These are phyloP conservation scores for Lithophane semibrunnea DNA, from an alignment of 2,888 invertebrate species.

Conservation along the genomic window DNA sequence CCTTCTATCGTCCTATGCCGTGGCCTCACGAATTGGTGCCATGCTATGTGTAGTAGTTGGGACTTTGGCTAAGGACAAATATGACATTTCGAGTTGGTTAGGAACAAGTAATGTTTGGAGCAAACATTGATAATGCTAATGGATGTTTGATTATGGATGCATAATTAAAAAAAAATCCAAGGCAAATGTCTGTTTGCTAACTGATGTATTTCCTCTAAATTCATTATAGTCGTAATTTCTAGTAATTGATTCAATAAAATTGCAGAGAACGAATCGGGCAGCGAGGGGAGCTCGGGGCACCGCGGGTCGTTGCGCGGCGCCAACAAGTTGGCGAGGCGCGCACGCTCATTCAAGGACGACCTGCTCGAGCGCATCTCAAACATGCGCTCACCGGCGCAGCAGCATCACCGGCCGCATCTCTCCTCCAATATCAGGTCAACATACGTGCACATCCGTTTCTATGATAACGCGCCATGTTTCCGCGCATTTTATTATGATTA, in stretches of 20 bases:
- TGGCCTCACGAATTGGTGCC: not conserved
- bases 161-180: slow-evolving; percentile 3
- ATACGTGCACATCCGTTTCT: slow-evolving; percentile 34
- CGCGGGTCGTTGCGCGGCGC: slow-evolving; percentile 95
- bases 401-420: slow-evolving; percentile 88
- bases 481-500: slow-evolving; percentile 3
- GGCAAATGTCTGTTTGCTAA: not conserved
- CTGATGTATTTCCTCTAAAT: slow-evolving; percentile 29
- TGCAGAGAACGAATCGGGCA: slow-evolving; percentile 86
- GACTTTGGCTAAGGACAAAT: not conserved
- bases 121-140: slow-evolving; percentile 5
- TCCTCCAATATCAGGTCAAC: slow-evolving; percentile 85
- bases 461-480: slow-evolving; percentile 42
- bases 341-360: slow-evolving; percentile 98
- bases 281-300: slow-evolving; percentile 92
- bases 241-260: slow-evolving; percentile 67
- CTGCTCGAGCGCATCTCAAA: slow-evolving; percentile 97
- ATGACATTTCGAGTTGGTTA: not conserved
- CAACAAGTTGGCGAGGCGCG: slow-evolving; percentile 95
- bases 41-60: not conserved
- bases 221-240: slow-evolving; percentile 45
- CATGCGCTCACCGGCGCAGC: slow-evolving; percentile 95
- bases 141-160: not conserved
- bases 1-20: not conserved
- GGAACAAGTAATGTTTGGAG: not conserved